Evolutionary conservation across 2,888 invertebrate genomes (phyloP), one percentile per base, ranked within the genome.

Genomic region (Drosophila barbarae): DNA sequence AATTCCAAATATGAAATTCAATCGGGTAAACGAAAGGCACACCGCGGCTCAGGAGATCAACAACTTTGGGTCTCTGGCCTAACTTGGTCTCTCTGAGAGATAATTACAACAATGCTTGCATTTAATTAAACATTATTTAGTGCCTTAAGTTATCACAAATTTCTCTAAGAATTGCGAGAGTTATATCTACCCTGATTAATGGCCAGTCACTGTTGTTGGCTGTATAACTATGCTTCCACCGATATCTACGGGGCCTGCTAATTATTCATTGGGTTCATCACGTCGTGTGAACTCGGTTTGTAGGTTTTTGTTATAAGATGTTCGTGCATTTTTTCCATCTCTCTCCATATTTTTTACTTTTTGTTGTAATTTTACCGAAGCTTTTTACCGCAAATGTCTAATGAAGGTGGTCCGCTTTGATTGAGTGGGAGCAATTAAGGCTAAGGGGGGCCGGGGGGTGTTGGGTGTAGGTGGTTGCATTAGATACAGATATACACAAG

Each of bases 331-430:
- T 18, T 18, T 28, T 12, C 3, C 8, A 8, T 42, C 13, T 9
- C 21, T 18, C 30, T 18, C 2, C n/a, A n/a, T 30, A 34, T 49
- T 7, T 9, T 51, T 30, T 30, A 1, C 9, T 9, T 9, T 7
- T 30, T 30, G 21, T 15, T 65, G 52, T 28, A 46, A 59, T 59
- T 60, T 60, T 60, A 26, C 61, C 63, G 61, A 60, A 53, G 59
- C 49, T 73, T 79, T 84, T 84, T 85, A 86, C 84, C 81, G 81
- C 81, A 84, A 84, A 81, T 79, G 84, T 77, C 85, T 79, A 83
- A 79, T 79, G 85, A 79, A 85, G 79, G 85, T 79, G 85, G 72
- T 84, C 79, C 85, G 85, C 85, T 85, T 85, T 83, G 79, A 79
- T 85, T 80, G 85, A 79, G 79, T 79, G 79, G 85, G 82, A 74